Percentiles rank a stretch among this genome's conserved stretches.
Evolutionary conservation across 2,797 vertebrate species (phyloP).

Genomic region (Oreochromis mossambicus): DNA sequence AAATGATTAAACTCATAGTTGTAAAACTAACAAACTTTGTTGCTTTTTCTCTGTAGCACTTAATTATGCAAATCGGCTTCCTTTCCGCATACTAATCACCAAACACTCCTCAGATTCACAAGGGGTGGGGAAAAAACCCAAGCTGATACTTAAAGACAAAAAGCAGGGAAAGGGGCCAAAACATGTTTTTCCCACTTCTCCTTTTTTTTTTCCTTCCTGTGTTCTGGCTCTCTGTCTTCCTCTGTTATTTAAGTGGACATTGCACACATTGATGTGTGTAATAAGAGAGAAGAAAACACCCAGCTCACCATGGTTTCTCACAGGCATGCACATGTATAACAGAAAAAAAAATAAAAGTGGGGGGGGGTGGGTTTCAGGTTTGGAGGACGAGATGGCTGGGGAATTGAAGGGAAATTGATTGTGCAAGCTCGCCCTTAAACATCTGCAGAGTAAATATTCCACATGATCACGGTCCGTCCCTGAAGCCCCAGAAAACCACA

Average conservation of each 20-base stretch:
- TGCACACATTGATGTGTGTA: constrained; percentile 55
- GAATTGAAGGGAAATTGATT: constrained; percentile 71
- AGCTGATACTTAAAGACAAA: constrained; percentile 21
- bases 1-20: constrained; percentile 79
- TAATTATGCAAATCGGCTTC: constrained; percentile 77
- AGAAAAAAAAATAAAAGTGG: background rate
- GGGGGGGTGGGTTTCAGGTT: constrained; percentile 20
- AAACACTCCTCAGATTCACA: constrained; percentile 46
- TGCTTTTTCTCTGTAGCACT: constrained; percentile 79
- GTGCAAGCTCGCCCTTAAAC: constrained; percentile 70
- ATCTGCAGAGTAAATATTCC: constrained; percentile 70
- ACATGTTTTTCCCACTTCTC: constrained; percentile 45
- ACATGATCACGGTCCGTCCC: constrained; percentile 37
- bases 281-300: constrained; percentile 62
- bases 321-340: constrained; percentile 67
- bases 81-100: constrained; percentile 79
- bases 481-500: constrained; percentile 2
- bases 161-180: constrained; percentile 38
- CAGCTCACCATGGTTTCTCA: constrained; percentile 68
- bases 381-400: constrained; percentile 39
- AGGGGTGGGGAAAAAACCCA: background rate
- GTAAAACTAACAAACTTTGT: constrained; percentile 82
- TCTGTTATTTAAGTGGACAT: constrained; percentile 42
- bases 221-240: constrained; percentile 17
- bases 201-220: background rate